These are phyloP conservation scores for Balaeniceps rex DNA, from an alignment of 2,113 vertebrate species.

Conservation along the genomic window DNA sequence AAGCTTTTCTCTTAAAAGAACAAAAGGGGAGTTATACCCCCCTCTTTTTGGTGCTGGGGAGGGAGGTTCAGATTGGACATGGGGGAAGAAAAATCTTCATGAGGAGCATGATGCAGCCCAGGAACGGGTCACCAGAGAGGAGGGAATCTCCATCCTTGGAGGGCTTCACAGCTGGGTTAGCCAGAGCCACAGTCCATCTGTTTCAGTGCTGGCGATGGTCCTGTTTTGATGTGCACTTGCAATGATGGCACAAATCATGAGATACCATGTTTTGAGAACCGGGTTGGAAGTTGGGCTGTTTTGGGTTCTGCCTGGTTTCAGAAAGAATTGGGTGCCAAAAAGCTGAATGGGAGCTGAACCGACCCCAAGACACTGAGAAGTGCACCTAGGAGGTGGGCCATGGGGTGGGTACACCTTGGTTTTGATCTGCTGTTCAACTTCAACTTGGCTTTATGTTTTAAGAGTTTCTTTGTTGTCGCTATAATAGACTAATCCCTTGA, in stretches of 20 bases:
- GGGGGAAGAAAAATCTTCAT: neutral
- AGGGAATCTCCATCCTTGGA: neutral
- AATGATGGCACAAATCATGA: neutral
- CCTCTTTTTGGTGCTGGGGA: neutral
- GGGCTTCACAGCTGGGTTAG: neutral
- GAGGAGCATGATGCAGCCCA: neutral
- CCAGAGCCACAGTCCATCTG: neutral
- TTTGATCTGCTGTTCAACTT: neutral
- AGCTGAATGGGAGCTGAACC: neutral
- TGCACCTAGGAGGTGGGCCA: neutral
- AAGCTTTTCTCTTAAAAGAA: neutral
- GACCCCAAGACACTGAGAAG: neutral
- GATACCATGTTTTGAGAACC: neutral
- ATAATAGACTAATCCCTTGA: constrained; percentile 37
- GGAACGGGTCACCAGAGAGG: neutral
- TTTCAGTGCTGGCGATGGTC: neutral
- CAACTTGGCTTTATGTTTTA: constrained; percentile 29
- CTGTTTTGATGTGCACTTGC: neutral
- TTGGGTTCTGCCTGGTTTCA: neutral
- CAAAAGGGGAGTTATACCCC: neutral
- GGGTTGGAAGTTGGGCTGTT: neutral
- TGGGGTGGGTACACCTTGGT: neutral
- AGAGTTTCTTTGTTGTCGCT: constrained; percentile 32
- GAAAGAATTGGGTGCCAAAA: neutral
- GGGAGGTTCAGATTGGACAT: neutral